Base-by-base conservation (phyloP, 1,140 invertebrate species). In the Caenorhabditis inopinata region DNA sequence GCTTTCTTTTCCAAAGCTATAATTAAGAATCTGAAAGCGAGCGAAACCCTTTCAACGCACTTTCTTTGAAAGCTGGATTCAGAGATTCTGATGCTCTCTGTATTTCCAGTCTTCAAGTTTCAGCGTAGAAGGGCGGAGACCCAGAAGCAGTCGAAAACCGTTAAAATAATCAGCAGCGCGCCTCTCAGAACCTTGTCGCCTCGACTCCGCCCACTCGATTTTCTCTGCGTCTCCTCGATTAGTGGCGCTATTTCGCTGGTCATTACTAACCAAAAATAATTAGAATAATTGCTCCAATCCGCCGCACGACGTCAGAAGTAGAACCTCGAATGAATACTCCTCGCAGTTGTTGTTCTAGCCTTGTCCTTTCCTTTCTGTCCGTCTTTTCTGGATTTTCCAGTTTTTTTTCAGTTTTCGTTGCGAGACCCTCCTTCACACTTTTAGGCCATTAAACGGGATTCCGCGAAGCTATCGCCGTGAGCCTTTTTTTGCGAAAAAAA, bases 201-300 rank as follows among this genome's bases (percentile, higher is more conserved):
- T 9, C 5, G 25, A 18, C 58, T 68, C 58, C 58, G 32, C 58
- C 58, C 58, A 62, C 29, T 62, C 53, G 27, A 21, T 68, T 21
- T 68, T 38, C 38, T 68, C 58, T 68, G 58, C 2, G n/a, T 38
- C 32, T 68, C 16, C 18, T 18, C n/a, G 11, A 68, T 68, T 68
- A 21, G 32, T 38, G 35, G 32, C 58, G n/a, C 16, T 68, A 68
- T 68, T 68, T 38, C 58, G n/a, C 18, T 68, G n/a, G 58, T 68
- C 35, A 68, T 68, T 68, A 68, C 58, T 16, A 38, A 68, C 58
- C 58, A 68, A 68, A 68, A 68, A 68, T 68, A 68, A 68, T 68
- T 68, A 68, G 58, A 68, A 68, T 68, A 68, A 68, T 68, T 68
- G 58, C 58, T 68, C 58, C 58, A 68, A 68, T 68, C 58, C 32